These are phyloP conservation scores for Brachyalestes nurse DNA, from an alignment of 2,797 vertebrate genomes.

Conservation along the genomic window DNA sequence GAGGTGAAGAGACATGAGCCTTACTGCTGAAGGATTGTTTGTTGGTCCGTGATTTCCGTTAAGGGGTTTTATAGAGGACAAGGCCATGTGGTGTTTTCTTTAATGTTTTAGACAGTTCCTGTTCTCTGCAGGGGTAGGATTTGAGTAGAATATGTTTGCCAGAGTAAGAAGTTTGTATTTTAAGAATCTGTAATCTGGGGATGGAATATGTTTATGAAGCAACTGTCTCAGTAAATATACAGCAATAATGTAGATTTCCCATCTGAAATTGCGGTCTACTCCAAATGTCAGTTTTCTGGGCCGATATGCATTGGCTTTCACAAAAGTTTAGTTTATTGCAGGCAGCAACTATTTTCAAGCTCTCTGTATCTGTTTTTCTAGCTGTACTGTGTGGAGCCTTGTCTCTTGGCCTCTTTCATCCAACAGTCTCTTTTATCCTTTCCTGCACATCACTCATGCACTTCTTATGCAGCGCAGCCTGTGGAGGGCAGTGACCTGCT, in stretches of 20 bases:
- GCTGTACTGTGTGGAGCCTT: conserved; percentile 24
- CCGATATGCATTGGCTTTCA: conserved; percentile 2
- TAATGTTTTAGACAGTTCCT: not conserved
- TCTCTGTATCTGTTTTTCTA: not conserved
- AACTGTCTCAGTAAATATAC: no score
- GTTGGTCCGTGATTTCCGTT: not conserved
- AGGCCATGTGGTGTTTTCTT: not conserved
- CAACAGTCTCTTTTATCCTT: conserved; percentile 5
- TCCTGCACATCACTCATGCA: conserved; percentile 1
- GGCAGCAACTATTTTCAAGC: not conserved
- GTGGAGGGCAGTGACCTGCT: not conserved
- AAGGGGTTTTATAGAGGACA: not conserved
- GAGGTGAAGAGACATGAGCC: not conserved
- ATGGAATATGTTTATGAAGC: no score
- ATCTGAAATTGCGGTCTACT: no score
- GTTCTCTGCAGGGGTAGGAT: not conserved
- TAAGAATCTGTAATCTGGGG: no score
- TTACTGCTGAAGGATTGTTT: not conserved
- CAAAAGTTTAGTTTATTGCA: not conserved
- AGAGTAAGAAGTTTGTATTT: no score
- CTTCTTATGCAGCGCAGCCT: no score
- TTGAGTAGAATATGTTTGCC: conserved; percentile 2
- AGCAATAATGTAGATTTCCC: no score
- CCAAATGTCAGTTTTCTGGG: no score
- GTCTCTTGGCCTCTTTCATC: conserved; percentile 1